These are phyloP conservation scores for Plectrocnemia conspersa DNA, from an alignment of 1,140 invertebrate genomes.

Conservation along the genomic window DNA sequence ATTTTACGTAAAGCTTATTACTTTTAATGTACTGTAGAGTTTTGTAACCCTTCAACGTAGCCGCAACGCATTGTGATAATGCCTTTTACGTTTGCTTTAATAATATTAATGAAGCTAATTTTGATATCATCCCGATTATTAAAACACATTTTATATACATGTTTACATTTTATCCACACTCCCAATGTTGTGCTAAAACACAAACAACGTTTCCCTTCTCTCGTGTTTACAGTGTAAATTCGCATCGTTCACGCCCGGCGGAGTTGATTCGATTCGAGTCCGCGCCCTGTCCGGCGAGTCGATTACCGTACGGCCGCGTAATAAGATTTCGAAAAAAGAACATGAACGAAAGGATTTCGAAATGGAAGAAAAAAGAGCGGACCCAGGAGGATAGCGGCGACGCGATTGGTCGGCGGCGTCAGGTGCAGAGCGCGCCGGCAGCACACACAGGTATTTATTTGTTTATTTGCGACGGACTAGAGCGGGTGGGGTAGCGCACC, in stretches of 20 bases:
- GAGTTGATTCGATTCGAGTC: too few species aligned
- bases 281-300: constrained; percentile 15
- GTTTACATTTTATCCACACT: not conserved
- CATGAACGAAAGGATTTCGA: constrained; percentile 14
- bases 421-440: constrained; percentile 32
- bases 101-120: too few species aligned
- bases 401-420: constrained; percentile 33
- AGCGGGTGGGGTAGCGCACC: too few species aligned
- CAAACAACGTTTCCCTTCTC: not conserved
- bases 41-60: too few species aligned
- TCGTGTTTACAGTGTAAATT: not conserved
- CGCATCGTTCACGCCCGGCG: constrained; percentile 10
- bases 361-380: constrained; percentile 16
- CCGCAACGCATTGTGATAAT: too few species aligned
- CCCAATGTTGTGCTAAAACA: not conserved
- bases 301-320: constrained; percentile 23
- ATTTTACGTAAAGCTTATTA: too few species aligned
- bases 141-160: not conserved
- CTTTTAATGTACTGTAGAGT: too few species aligned
- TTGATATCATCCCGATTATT: not conserved
- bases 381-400: constrained; percentile 17
- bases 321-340: constrained; percentile 30
- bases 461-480: constrained; percentile 17
- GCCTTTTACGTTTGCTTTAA: too few species aligned
- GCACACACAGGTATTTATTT: constrained; percentile 26